Conservation (phyloP, 2,113 vertebrate species). For the Sander vitreus region DNA sequence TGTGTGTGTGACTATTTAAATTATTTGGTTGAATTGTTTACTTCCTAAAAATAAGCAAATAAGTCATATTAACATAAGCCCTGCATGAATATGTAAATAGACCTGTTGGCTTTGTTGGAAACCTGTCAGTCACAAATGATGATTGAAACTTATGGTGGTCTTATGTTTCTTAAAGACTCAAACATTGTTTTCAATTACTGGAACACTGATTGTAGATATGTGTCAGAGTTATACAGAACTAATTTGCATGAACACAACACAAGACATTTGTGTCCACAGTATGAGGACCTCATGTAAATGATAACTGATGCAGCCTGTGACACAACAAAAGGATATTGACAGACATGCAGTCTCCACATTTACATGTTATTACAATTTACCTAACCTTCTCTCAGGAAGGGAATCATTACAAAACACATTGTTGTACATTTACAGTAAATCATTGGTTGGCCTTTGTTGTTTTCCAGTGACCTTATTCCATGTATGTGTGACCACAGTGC, state of each 20-base stretch:
- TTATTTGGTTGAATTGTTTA: conserved; percentile 6
- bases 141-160: conserved; percentile 3
- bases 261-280: conserved; percentile 27
- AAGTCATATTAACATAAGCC: background rate
- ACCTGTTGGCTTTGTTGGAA: background rate
- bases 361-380: conserved; percentile 71
- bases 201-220: conserved; percentile 15
- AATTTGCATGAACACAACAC: conserved; percentile 66
- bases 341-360: conserved; percentile 20
- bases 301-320: conserved; percentile 54
- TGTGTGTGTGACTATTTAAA: background rate
- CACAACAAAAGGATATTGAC: conserved; percentile 56
- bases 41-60: background rate
- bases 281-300: conserved; percentile 65
- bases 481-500: conserved; percentile 22
- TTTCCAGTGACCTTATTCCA: conserved; percentile 16
- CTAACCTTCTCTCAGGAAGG: conserved; percentile 58
- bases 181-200: conserved; percentile 50
- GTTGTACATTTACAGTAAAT: conserved; percentile 59
- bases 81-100: conserved; percentile 1
- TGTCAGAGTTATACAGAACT: conserved; percentile 44
- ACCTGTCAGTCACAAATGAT: conserved; percentile 12
- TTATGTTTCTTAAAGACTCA: conserved; percentile 9
- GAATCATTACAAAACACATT: conserved; percentile 48
- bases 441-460: conserved; percentile 31